Evolutionary conservation across 2,113 vertebrate genomes (phyloP), one percentile per base, ranked within the genome.

Genomic region (Brachyhypopomus gauderio): DNA sequence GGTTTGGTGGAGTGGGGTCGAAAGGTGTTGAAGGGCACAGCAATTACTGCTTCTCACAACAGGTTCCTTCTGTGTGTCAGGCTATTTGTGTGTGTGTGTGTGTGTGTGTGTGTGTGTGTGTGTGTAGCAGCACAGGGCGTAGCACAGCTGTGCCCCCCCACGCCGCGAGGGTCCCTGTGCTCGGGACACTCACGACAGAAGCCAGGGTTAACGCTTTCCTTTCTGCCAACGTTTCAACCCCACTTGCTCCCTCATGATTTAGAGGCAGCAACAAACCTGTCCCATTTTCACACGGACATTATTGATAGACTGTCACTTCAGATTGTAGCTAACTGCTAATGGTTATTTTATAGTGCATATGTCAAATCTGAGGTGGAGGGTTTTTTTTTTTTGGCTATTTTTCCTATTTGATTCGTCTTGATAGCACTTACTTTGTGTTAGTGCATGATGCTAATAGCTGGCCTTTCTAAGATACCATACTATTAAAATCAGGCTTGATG

Each of bases 261-360:
- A 94, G 86, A 92, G 92, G 91, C 89, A 88, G 92, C 93, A 94
- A 94, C 93, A 94, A 94, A 94, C 91, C 92, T 94, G 93, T 94
- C 93, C 92, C 88, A 94, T 94, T 94, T 92, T 88, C 92, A 90
- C 86, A 88, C 80, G 86, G 89, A 91, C 91, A 89, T 93, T 94
- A 94, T 93, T 94, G 93, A 94, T 94, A 92, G 92, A 89, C 90
- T 93, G 92, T 93, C 93, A 92, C 90, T 91, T 92, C 86, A 87
- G 87, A 93, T 91, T 89, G 89, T 89, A 89, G 90, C 88, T 92
- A 92, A 92, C 90, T 87, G 89, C 91, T 94, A 94, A 94, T 94
- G 90, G 91, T 88, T 93, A 88, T 94, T 94, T 93, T 94, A 94
- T 93, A 91, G 91, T 87, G 88, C 89, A 88, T 89, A 87, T 90